Evolutionary conservation across 1,140 invertebrate genomes (phyloP).

Genomic region (Trichoplusia ni): DNA sequence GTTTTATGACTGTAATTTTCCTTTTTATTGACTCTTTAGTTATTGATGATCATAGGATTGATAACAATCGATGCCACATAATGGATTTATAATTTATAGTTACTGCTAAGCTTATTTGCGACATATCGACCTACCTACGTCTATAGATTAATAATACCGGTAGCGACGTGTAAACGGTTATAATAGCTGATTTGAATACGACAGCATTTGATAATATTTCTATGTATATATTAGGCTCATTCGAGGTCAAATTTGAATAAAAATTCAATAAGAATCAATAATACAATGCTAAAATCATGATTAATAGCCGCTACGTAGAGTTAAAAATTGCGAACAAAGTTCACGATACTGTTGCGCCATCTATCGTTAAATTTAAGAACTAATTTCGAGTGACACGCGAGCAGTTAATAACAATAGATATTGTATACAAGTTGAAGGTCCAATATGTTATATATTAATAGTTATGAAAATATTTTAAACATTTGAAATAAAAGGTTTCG

Average conservation of each 20-base stretch:
- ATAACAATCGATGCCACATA: slow-evolving; percentile 59
- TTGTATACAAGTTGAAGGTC: no score
- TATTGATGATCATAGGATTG: slow-evolving; percentile 61
- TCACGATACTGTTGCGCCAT: background rate
- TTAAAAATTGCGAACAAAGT: background rate
- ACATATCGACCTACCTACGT: background rate
- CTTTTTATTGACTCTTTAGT: slow-evolving; percentile 62
- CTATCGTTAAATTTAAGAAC: background rate
- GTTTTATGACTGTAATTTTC: slow-evolving; percentile 75
- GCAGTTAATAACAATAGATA: no score
- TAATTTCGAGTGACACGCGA: no score
- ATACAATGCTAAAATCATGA: background rate
- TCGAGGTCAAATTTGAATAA: background rate
- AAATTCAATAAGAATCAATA: background rate
- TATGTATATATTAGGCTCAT: background rate
- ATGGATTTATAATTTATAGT: slow-evolving; percentile 39
- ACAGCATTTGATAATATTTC: background rate
- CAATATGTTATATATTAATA: no score
- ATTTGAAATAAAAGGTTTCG: background rate
- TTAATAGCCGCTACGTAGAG: no score
- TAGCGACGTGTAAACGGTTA: background rate
- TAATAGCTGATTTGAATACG: background rate
- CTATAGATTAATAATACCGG: background rate
- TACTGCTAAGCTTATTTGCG: slow-evolving; percentile 4
- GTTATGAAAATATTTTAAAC: no score